A percentile compares a stretch with the other conserved stretches of the same genome.
These are phyloP conservation scores for Dimorphilus gyrociliatus DNA, from an alignment of 2,888 invertebrate genomes.

Conservation along the genomic window DNA sequence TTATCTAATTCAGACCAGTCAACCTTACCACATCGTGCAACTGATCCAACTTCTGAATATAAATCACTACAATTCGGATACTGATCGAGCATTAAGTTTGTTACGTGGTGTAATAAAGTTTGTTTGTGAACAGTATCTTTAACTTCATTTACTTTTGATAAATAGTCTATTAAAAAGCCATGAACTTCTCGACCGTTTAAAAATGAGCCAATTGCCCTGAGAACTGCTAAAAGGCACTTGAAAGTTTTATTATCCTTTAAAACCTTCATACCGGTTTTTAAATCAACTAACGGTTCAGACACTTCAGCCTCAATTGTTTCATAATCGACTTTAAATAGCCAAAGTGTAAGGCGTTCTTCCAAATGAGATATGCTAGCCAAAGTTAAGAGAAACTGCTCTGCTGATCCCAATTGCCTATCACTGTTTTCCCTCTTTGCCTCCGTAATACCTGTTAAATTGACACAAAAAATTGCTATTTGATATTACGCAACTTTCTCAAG, in stretches of 20 bases:
- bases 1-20: constrained; percentile 80
- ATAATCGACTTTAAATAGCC: constrained; percentile 97
- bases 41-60: constrained; percentile 58
- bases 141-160: constrained; percentile 84
- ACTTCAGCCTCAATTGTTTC: constrained; percentile 91
- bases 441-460: constrained; percentile 78
- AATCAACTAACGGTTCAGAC: constrained; percentile 93
- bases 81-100: constrained; percentile 90
- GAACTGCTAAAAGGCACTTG: constrained; percentile 75
- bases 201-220: constrained; percentile 87
- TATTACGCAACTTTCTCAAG: no score
- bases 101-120: constrained; percentile 86
- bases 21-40: constrained; percentile 49
- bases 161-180: constrained; percentile 92
- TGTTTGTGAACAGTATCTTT: constrained; percentile 99
- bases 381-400: constrained; percentile 94
- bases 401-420: constrained; percentile 66
- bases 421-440: constrained; percentile 85
- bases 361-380: constrained; percentile 87
- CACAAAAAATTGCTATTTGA: no score
- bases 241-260: constrained; percentile 81
- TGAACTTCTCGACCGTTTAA: constrained; percentile 70
- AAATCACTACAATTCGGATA: constrained; percentile 87
- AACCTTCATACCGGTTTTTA: constrained; percentile 87
- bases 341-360: constrained; percentile 74